Evolutionary conservation across 1,140 invertebrate species (phyloP).

Genomic region (Drosophila neocordata): DNA sequence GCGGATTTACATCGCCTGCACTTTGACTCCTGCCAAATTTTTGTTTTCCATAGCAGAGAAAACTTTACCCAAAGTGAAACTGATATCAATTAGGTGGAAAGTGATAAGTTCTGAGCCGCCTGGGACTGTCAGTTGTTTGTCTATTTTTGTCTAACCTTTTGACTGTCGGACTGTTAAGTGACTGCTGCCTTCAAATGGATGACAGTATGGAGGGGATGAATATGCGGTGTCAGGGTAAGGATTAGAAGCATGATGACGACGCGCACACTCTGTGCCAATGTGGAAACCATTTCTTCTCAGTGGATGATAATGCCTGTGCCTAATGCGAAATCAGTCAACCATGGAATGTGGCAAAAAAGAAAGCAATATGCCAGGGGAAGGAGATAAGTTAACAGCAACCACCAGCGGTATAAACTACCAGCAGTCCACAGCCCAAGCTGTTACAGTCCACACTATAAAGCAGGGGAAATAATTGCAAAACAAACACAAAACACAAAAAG

Average conservation of each 20-base stretch:
- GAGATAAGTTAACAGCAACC: conserved; percentile 44
- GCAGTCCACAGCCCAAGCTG: conserved; percentile 27
- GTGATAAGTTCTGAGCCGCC: conserved; percentile 62
- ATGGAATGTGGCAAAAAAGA: conserved; percentile 32
- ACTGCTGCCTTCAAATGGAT: neutral
- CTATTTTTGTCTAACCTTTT: conserved; percentile 54
- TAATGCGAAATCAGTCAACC: conserved; percentile 40
- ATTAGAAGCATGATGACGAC: conserved; percentile 7
- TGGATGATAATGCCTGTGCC: conserved; percentile 55
- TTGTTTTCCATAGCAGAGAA: neutral
- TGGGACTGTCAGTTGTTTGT: conserved; percentile 55
- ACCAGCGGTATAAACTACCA: conserved; percentile 30
- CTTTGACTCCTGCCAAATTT: conserved; percentile 30
- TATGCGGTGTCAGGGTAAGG: neutral
- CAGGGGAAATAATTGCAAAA: conserved; percentile 74
- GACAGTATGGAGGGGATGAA: neutral
- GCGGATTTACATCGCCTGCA: conserved; percentile 75
- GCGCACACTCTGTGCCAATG: conserved; percentile 68
- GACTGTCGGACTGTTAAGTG: conserved; percentile 24
- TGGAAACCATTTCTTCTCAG: conserved; percentile 10
- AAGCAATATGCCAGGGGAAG: neutral
- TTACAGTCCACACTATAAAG: conserved; percentile 30
- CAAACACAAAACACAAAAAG: conserved; percentile 47
- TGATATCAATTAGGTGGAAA: conserved; percentile 78
- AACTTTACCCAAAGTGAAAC: conserved; percentile 50